These are phyloP conservation scores for Forbesichthys agassizii DNA, from an alignment of 2,113 vertebrate species.

Conservation along the genomic window DNA sequence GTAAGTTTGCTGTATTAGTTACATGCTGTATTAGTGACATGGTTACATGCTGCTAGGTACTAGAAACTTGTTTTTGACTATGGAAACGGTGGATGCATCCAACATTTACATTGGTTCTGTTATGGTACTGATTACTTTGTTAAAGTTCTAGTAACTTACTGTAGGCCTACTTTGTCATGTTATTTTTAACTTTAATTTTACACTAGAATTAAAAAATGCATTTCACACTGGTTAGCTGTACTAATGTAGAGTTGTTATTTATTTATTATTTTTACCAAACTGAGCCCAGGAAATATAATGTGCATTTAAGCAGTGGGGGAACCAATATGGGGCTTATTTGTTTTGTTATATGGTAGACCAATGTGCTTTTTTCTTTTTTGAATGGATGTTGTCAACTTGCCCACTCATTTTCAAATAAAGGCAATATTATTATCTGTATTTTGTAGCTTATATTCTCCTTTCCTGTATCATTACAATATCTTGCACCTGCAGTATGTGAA, in stretches of 20 bases:
- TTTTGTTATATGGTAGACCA: too few species aligned
- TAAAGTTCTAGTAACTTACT: not conserved
- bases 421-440: slow-evolving; percentile 32
- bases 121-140: not conserved
- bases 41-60: not conserved
- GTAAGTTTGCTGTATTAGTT: slow-evolving; percentile 53
- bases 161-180: not conserved
- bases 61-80: not conserved
- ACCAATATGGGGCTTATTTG: too few species aligned
- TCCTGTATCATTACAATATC: slow-evolving; percentile 27
- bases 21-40: slow-evolving; percentile 6
- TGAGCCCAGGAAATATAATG: too few species aligned
- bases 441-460: slow-evolving; percentile 26
- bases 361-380: too few species aligned
- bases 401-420: slow-evolving; percentile 45
- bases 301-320: too few species aligned
- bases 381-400: too few species aligned
- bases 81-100: not conserved
- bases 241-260: too few species aligned
- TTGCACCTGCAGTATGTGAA: not conserved
- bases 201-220: too few species aligned
- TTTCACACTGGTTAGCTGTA: too few species aligned
- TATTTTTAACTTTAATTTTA: too few species aligned
- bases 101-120: not conserved
- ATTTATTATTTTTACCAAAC: too few species aligned